A percentile compares a stretch with the other conserved stretches of the same genome.
These are phyloP conservation scores for Sclerurus mexicanus DNA, from an alignment of 2,113 vertebrate species.

Conservation along the genomic window DNA sequence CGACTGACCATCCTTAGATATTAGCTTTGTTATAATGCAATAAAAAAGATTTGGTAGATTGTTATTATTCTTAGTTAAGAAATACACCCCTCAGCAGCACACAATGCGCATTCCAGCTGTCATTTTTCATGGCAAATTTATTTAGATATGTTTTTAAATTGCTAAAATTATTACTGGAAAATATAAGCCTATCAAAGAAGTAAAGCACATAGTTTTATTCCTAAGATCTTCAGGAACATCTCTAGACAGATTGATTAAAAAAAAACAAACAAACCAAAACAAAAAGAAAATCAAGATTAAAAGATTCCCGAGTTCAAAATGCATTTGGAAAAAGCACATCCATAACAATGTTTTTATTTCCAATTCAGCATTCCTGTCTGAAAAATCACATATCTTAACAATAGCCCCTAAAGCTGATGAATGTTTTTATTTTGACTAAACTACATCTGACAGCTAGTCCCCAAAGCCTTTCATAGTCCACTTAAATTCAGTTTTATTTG, in stretches of 20 bases:
- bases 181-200: not conserved
- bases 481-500: slow-evolving; percentile 47
- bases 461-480: slow-evolving; percentile 38
- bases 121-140: not conserved
- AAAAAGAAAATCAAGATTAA: not conserved
- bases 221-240: not conserved
- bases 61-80: not conserved
- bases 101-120: not conserved
- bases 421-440: not conserved
- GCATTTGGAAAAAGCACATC: not conserved
- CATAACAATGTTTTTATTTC: not conserved
- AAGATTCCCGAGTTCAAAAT: not conserved
- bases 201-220: not conserved
- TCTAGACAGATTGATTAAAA: not conserved
- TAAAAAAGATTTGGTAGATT: not conserved
- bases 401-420: not conserved
- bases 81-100: not conserved
- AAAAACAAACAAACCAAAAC: not conserved
- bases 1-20: not conserved
- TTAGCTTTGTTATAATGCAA: not conserved
- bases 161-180: not conserved
- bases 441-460: not conserved
- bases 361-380: not conserved
- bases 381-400: not conserved
- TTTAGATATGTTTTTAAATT: not conserved